Conservation (phyloP, 2,888 invertebrate species). For the Charanyca ferruginea region DNA sequence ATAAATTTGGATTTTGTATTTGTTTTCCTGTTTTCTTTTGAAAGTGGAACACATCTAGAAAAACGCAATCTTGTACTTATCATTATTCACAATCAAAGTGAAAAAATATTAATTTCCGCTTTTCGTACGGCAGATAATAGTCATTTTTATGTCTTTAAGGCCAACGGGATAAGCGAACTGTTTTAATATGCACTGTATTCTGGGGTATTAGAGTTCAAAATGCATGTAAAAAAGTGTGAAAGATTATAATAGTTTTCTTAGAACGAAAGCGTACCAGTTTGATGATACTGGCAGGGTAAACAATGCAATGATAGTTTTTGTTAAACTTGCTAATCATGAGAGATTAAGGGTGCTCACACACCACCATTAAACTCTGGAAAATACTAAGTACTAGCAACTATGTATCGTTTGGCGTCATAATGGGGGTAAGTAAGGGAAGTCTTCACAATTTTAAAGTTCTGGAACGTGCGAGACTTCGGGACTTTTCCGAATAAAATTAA, state of each 20-base stretch:
- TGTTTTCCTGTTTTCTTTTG: background rate
- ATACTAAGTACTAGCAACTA: no score
- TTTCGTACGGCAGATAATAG: conserved; percentile 34
- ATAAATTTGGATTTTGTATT: no score
- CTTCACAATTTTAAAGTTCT: no score
- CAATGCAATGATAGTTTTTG: conserved; percentile 41
- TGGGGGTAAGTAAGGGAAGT: no score
- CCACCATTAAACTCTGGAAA: no score
- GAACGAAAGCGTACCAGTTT: conserved; percentile 54
- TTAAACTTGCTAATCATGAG: conserved; percentile 4
- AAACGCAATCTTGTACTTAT: conserved; percentile 7
- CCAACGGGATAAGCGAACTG: conserved; percentile 27
- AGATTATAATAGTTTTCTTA: conserved; percentile 42
- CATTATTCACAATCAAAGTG: conserved; percentile 16
- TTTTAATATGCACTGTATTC: conserved; percentile 16
- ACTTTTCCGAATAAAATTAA: no score
- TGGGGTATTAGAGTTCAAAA: conserved; percentile 12
- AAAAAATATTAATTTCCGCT: conserved; percentile 46
- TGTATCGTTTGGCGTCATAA: no score
- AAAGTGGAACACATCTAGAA: conserved; percentile 2
- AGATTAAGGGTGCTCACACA: background rate
- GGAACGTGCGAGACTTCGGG: no score
- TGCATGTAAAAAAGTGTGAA: conserved; percentile 14
- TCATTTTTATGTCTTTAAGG: conserved; percentile 67
- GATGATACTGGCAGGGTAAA: conserved; percentile 12